A percentile compares a stretch with the other conserved stretches of the same genome.
Evolutionary conservation across 2,113 vertebrate genomes (phyloP).

Genomic region (Catharus minimus): DNA sequence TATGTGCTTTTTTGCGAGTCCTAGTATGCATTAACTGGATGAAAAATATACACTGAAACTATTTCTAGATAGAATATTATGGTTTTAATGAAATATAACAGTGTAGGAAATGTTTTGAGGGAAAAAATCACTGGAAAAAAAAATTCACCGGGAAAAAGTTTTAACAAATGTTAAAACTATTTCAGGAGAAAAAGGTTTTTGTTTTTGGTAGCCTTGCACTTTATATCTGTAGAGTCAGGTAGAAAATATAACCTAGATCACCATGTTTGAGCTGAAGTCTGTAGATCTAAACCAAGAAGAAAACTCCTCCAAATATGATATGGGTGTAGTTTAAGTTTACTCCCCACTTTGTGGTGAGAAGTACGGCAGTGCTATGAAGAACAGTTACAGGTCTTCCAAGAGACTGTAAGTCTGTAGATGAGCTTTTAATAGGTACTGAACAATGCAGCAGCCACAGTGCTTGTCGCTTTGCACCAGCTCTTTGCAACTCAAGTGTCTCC

Average conservation of each 20-base stretch:
- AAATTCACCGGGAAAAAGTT: neutral
- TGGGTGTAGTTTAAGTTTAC: neutral
- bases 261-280: neutral
- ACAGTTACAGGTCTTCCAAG: accelerated
- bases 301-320: neutral
- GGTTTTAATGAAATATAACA: neutral
- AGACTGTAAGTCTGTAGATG: neutral
- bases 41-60: neutral
- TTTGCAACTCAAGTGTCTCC: neutral
- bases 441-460: neutral
- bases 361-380: neutral
- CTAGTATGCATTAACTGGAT: neutral
- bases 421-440: accelerated
- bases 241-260: neutral
- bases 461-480: neutral
- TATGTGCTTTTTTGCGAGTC: neutral
- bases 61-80: neutral
- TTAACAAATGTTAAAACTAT: neutral
- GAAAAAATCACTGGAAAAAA: neutral
- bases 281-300: neutral
- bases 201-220: neutral
- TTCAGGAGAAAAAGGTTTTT: neutral
- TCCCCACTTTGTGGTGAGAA: neutral
- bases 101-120: neutral
- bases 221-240: neutral